phyloP scores from a whole-genome alignment of 2,888 invertebrate genomes.

The Tipula unca region DNA sequence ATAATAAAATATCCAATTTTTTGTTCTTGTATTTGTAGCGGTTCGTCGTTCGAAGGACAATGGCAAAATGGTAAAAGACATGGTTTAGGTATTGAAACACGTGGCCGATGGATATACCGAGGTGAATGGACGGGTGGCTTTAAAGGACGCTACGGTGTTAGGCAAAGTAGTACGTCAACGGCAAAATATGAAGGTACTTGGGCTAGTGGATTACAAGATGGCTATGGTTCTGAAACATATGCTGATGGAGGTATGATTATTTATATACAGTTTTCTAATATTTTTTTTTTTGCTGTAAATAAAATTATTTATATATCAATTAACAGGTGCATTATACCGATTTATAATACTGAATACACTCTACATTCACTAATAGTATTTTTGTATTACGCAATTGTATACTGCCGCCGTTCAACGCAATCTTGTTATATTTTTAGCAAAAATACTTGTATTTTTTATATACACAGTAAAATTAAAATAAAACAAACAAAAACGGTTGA shows the following conservation, averaged over 20 bases:
- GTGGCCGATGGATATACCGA: slow-evolving; percentile 94
- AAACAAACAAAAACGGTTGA: not conserved
- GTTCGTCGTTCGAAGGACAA: slow-evolving; percentile 94
- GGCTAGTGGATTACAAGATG: slow-evolving; percentile 98
- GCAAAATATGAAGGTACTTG: slow-evolving; percentile 98
- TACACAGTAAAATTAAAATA: not conserved
- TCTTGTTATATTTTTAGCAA: not conserved
- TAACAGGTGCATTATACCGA: not conserved
- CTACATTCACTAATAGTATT: not conserved
- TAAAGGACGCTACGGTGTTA: slow-evolving; percentile 96
- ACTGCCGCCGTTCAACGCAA: not conserved
- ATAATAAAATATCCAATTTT: not conserved
- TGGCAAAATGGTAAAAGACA: slow-evolving; percentile 99
- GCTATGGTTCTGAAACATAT: slow-evolving; percentile 98
- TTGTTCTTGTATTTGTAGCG: slow-evolving; percentile 52
- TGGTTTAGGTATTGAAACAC: slow-evolving; percentile 93
- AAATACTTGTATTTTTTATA: not conserved
- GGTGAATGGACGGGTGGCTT: slow-evolving; percentile 99
- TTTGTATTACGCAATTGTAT: not conserved
- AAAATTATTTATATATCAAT: not conserved
- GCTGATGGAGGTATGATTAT: slow-evolving; percentile 89
- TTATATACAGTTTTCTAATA: not conserved
- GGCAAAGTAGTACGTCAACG: slow-evolving; percentile 89
- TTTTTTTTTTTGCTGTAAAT: not conserved
- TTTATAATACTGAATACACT: not conserved